Evolutionary conservation across 1,140 invertebrate genomes (phyloP).

Genomic region (Propsilocerus akamusi): DNA sequence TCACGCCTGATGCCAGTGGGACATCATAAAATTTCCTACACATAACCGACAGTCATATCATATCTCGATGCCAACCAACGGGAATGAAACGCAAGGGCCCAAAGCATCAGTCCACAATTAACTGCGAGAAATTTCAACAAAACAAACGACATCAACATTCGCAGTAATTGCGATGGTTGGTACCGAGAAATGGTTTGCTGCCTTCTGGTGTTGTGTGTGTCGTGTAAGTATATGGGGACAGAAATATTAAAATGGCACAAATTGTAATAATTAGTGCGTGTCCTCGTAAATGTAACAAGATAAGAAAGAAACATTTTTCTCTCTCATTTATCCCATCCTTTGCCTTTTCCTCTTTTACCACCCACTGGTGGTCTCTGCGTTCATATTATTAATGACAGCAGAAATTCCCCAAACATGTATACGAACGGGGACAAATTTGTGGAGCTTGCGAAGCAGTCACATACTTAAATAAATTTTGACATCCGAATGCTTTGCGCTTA

Average conservation of each 20-base stretch:
- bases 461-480: conserved; percentile 1
- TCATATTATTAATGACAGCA: conserved; percentile 1
- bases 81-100: no score
- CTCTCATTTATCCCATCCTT: neutral
- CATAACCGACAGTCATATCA: no score
- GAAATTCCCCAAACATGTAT: conserved; percentile 1
- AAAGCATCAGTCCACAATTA: no score
- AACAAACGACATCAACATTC: neutral
- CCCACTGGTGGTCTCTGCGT: neutral
- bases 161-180: no score
- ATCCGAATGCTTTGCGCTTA: neutral
- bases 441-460: neutral
- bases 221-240: no score
- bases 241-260: neutral
- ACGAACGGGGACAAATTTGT: neutral
- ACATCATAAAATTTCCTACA: no score
- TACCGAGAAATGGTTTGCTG: no score
- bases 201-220: no score
- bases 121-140: neutral
- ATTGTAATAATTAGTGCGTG: conserved; percentile 3
- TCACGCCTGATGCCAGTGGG: no score
- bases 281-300: neutral
- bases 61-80: no score
- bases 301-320: neutral
- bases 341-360: neutral